phyloP scores from a whole-genome alignment of 2,888 invertebrate species.

The Diabrotica balteata region DNA sequence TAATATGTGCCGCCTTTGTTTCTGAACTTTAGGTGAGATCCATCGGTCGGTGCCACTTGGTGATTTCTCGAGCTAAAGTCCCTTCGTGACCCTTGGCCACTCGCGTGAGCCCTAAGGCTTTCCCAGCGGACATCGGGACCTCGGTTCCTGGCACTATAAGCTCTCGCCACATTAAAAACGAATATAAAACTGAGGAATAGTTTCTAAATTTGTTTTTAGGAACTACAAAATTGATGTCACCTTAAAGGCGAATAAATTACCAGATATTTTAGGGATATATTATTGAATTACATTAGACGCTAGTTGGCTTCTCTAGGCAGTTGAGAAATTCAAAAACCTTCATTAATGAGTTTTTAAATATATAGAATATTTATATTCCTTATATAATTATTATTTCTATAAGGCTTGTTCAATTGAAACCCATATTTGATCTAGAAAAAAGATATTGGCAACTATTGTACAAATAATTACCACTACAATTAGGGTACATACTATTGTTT shows the following conservation, averaged over 20 bases:
- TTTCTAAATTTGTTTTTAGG: constrained; percentile 5
- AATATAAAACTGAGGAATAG: constrained; percentile 15
- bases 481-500: no score
- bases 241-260: background rate
- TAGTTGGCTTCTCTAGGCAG: no score
- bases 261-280: no score
- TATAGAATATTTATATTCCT: no score
- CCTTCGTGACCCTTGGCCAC: constrained; percentile 59
- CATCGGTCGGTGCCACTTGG: constrained; percentile 21
- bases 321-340: no score
- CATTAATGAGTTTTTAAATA: no score
- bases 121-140: constrained; percentile 43
- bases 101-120: constrained; percentile 52
- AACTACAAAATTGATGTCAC: constrained; percentile 1
- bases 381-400: no score
- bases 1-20: background rate
- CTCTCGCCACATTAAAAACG: constrained; percentile 21
- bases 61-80: constrained; percentile 33
- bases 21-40: background rate
- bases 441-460: no score
- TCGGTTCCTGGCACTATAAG: constrained; percentile 47
- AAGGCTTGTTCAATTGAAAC: no score
- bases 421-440: no score
- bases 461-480: no score
- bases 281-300: no score